phyloP scores from a whole-genome alignment of 2,888 invertebrate species.

The Ormyrus pomaceus region DNA sequence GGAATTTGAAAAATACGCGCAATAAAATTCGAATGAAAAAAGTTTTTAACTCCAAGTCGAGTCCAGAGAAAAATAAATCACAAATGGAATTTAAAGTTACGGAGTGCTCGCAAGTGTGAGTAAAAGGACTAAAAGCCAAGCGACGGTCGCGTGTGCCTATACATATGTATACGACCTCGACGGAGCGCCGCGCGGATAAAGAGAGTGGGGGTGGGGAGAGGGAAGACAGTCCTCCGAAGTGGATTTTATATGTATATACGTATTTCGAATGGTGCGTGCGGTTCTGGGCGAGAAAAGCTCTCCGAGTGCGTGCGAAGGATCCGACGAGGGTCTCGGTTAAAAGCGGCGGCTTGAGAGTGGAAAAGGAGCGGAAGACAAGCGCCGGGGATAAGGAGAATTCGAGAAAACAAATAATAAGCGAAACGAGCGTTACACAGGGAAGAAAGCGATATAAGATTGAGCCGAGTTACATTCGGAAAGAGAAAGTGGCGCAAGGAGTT shows the following conservation, averaged over 20 bases:
- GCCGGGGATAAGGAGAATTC: not conserved
- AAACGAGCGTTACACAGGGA: not conserved
- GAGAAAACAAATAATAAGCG: conserved; percentile 25
- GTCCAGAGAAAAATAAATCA: not conserved
- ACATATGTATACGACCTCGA: not conserved
- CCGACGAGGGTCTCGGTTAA: not conserved
- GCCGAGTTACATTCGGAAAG: not conserved
- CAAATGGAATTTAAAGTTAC: conserved; percentile 31
- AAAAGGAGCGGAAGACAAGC: conserved; percentile 2
- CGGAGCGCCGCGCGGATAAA: not conserved
- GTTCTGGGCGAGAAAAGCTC: conserved; percentile 64
- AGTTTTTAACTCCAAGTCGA: conserved; percentile 2
- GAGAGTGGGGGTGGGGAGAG: not conserved
- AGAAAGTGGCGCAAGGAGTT: not conserved
- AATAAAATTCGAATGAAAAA: not conserved
- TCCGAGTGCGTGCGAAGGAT: conserved; percentile 58
- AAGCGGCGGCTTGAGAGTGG: not conserved
- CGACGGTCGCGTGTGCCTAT: not conserved
- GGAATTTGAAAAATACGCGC: no score
- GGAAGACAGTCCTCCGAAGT: conserved; percentile 8
- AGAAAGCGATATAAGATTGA: no score
- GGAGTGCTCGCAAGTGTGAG: not conserved
- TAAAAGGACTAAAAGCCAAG: conserved; percentile 34
- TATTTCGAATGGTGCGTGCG: conserved; percentile 41
- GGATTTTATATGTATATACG: conserved; percentile 17